phyloP scores from a whole-genome alignment of 2,113 vertebrate species.

The Eudorcas thomsonii region DNA sequence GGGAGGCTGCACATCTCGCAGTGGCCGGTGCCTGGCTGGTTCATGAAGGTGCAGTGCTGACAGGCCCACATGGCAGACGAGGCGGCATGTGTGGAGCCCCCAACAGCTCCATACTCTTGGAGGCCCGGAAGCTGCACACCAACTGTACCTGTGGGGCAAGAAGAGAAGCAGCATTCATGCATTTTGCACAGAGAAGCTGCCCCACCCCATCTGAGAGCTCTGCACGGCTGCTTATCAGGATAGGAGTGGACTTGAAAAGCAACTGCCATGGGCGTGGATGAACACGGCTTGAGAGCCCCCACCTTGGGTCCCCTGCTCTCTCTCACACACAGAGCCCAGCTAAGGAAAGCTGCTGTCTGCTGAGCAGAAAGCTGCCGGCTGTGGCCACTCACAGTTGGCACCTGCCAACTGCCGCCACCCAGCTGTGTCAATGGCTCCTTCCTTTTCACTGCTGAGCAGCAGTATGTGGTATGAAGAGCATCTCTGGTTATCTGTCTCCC shows the following conservation, averaged over 20 bases:
- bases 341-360: too few relatives aligned
- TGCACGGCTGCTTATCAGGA: accelerated
- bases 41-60: conserved; percentile 99
- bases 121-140: conserved; percentile 90
- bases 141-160: conserved; percentile 87
- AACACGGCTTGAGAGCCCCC: accelerated
- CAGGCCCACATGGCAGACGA: conserved; percentile 95
- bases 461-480: accelerated
- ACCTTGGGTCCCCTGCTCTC: accelerated
- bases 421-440: neutral
- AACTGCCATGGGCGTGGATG: accelerated
- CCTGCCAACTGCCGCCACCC: neutral
- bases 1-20: conserved; percentile 99
- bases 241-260: neutral
- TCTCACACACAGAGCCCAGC: accelerated
- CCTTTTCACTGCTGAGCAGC: neutral
- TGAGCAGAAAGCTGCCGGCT: neutral
- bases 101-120: conserved; percentile 89
- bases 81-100: conserved; percentile 82
- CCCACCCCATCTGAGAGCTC: accelerated
- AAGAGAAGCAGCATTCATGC: neutral
- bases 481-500: neutral
- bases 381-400: neutral
- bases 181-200: neutral
- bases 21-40: conserved; percentile 96